Conservation (phyloP, 2,888 invertebrate genomes). For the Hirtodrosophila histrioides region DNA sequence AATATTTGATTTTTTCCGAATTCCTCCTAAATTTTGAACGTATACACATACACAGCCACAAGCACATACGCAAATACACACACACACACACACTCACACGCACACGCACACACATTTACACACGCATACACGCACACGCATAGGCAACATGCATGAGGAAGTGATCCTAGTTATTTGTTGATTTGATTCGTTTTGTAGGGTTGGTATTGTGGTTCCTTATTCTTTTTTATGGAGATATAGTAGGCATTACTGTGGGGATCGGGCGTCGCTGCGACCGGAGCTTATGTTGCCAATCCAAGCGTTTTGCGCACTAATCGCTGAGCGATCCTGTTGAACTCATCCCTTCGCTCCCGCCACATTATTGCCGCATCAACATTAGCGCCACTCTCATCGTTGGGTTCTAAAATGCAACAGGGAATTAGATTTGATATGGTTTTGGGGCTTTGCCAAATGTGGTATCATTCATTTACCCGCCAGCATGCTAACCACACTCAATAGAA, state of each 20-base stretch:
- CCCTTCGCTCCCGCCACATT: constrained; percentile 98
- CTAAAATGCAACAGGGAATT: constrained; percentile 84
- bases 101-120: too few relatives aligned
- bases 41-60: not conserved
- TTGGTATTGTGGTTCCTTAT: not conserved
- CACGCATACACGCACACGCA: not conserved
- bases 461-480: constrained; percentile 93
- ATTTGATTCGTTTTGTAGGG: not conserved
- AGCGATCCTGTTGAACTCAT: constrained; percentile 96
- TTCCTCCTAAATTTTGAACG: constrained; percentile 22
- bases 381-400: constrained; percentile 99
- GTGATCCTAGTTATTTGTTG: not conserved
- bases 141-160: not conserved
- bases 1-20: constrained; percentile 18
- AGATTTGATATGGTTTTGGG: too few relatives aligned
- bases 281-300: constrained; percentile 87
- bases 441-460: too few relatives aligned
- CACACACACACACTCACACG: not conserved
- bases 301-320: constrained; percentile 96
- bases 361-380: constrained; percentile 99
- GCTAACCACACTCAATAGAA: constrained; percentile 98
- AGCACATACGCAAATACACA: constrained; percentile 2
- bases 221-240: not conserved
- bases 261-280: constrained; percentile 13
- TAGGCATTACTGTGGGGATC: constrained; percentile 8